A percentile compares a stretch with the other conserved stretches of the same genome.
Evolutionary conservation across 2,888 invertebrate genomes (phyloP).

Genomic region (Nudaria mundana): DNA sequence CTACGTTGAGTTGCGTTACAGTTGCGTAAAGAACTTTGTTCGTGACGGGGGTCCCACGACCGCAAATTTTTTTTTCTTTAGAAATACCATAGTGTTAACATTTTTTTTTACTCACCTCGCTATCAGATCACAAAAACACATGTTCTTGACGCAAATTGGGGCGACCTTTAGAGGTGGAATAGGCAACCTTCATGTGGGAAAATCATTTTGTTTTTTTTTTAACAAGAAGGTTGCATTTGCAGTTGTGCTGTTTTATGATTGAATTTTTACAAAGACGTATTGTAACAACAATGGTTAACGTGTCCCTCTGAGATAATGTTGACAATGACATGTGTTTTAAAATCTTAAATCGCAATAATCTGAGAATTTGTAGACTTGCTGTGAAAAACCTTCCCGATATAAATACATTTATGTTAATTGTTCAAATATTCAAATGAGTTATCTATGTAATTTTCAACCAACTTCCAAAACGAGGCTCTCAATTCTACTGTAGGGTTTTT

Average conservation of each 20-base stretch:
- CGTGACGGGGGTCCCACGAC: too few species aligned
- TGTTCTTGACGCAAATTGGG: constrained; percentile 27
- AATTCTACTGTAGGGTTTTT: too few species aligned
- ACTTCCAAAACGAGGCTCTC: too few species aligned
- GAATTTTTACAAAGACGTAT: too few species aligned
- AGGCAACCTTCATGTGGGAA: constrained; percentile 30
- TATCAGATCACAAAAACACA: constrained; percentile 21
- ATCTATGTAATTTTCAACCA: too few species aligned
- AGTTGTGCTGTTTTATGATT: too few species aligned
- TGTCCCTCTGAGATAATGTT: constrained; percentile 10
- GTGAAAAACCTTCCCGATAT: background rate
- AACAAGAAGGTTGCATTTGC: too few species aligned
- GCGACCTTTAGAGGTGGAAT: constrained; percentile 26
- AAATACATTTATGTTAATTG: too few species aligned
- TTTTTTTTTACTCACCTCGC: constrained; percentile 26
- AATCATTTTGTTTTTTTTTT: too few species aligned
- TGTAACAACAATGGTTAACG: constrained; percentile 21
- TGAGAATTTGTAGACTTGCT: constrained; percentile 16
- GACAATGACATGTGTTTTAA: constrained; percentile 23
- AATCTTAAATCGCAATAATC: constrained; percentile 18
- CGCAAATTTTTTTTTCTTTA: background rate
- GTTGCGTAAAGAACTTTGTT: too few species aligned
- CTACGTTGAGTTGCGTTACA: too few species aligned
- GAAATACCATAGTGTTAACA: background rate
- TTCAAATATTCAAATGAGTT: too few species aligned